Evolutionary conservation across 2,797 vertebrate species (phyloP).

Genomic region (Centropyge bicolor): DNA sequence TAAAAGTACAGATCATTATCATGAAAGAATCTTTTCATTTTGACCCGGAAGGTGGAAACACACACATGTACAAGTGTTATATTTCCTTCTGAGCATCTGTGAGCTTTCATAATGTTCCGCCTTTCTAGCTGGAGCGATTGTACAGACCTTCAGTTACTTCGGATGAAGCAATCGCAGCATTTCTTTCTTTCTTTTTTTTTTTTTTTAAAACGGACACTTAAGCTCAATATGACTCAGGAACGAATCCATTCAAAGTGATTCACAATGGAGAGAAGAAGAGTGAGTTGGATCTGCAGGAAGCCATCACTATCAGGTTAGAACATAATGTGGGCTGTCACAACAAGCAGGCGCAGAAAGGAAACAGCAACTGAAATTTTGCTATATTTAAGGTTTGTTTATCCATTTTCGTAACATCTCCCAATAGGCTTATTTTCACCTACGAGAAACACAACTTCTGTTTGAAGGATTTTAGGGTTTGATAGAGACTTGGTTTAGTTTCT

Average conservation of each 20-base stretch:
- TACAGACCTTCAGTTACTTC: not conserved
- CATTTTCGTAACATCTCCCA: not conserved
- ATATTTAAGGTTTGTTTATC: not conserved
- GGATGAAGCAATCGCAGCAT: not conserved
- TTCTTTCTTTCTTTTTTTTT: not conserved
- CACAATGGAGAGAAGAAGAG: not conserved
- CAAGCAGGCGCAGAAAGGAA: not conserved
- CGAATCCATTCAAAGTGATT: conserved; percentile 9
- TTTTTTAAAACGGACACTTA: not conserved
- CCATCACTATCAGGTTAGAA: not conserved
- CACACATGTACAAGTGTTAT: not conserved
- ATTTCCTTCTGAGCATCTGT: not conserved
- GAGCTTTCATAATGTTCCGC: not conserved
- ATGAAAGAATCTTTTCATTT: not conserved
- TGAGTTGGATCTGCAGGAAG: not conserved
- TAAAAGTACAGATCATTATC: not conserved
- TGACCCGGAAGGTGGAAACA: not conserved
- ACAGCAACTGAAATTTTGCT: not conserved
- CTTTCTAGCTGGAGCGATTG: not conserved
- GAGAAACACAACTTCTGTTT: accelerated
- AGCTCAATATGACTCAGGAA: not conserved
- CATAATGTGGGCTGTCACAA: not conserved
- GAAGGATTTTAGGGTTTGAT: not conserved
- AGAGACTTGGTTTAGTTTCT: not conserved
- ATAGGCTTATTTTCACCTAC: not conserved